phyloP scores from a whole-genome alignment of 2,797 vertebrate genomes.

The Chanos chanos region DNA sequence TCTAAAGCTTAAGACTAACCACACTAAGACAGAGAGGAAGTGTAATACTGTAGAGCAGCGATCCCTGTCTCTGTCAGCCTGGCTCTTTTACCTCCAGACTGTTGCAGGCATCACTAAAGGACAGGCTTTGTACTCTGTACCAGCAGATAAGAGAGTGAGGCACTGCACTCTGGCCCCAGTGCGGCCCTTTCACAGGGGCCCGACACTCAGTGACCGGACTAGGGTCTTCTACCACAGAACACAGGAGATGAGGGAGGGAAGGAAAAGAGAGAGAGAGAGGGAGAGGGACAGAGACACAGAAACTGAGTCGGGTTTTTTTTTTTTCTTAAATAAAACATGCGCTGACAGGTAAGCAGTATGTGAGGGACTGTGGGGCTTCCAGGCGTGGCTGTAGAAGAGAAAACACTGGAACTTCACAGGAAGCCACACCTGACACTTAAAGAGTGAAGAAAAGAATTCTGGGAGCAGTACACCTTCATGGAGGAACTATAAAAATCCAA shows the following conservation, averaged over 20 bases:
- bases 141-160: slow-evolving; percentile 82
- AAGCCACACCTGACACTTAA: background rate
- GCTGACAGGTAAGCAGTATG: too few species aligned
- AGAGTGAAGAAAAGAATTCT: slow-evolving; percentile 3
- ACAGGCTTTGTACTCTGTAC: slow-evolving; percentile 83
- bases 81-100: slow-evolving; percentile 82
- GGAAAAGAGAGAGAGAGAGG: slow-evolving; percentile 14
- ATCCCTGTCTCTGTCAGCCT: slow-evolving; percentile 52
- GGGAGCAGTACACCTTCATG: too few species aligned
- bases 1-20: too few species aligned
- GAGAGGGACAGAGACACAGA: too few species aligned
- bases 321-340: too few species aligned
- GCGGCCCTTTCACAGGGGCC: slow-evolving; percentile 72
- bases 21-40: too few species aligned
- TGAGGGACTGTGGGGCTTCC: too few species aligned
- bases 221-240: slow-evolving; percentile 77
- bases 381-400: too few species aligned
- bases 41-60: too few species aligned
- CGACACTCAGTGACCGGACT: slow-evolving; percentile 77
- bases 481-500: too few species aligned
- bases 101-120: slow-evolving; percentile 83
- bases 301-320: too few species aligned
- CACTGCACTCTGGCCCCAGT: slow-evolving; percentile 80
- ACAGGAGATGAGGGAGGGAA: slow-evolving; percentile 55
- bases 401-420: too few species aligned